A percentile compares a stretch with the other conserved stretches of the same genome.
These are phyloP conservation scores for Dinothrombium tinctorium DNA, from an alignment of 1,140 invertebrate genomes.

Conservation along the genomic window DNA sequence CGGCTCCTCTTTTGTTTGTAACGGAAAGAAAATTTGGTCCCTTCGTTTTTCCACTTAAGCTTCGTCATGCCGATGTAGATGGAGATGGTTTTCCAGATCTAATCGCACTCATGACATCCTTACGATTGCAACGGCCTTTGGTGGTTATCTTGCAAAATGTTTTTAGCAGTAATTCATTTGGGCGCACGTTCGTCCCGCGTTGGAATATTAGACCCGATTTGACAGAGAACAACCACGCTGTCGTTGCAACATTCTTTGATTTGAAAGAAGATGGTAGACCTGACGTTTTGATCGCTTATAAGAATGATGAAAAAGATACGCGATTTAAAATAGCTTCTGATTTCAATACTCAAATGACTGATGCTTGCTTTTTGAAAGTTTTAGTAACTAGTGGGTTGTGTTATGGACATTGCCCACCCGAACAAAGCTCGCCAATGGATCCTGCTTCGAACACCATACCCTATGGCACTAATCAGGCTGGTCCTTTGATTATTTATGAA, in stretches of 20 bases:
- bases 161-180: constrained; percentile 1
- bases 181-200: constrained; percentile 43
- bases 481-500: constrained; percentile 59
- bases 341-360: constrained; percentile 58
- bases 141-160: constrained; percentile 14
- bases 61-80: constrained; percentile 74
- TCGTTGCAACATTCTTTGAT: constrained; percentile 73
- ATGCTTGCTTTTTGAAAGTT: constrained; percentile 85
- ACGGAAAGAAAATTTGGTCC: background rate
- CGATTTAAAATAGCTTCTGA: constrained; percentile 23
- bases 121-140: constrained; percentile 6
- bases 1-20: background rate
- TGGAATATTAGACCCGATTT: background rate
- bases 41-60: constrained; percentile 33
- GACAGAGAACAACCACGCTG: constrained; percentile 24
- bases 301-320: constrained; percentile 18
- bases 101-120: constrained; percentile 23
- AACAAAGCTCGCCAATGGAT: background rate
- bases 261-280: constrained; percentile 45
- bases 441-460: constrained; percentile 32
- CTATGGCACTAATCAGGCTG: constrained; percentile 65
- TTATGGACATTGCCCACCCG: constrained; percentile 11
- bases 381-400: constrained; percentile 60
- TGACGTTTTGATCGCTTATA: constrained; percentile 12
- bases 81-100: constrained; percentile 89